A percentile compares a stretch with the other conserved stretches of the same genome.
phyloP scores from a whole-genome alignment of 37 sponge, comb jelly and placozoan species.

The Amphimedon queenslandica region DNA sequence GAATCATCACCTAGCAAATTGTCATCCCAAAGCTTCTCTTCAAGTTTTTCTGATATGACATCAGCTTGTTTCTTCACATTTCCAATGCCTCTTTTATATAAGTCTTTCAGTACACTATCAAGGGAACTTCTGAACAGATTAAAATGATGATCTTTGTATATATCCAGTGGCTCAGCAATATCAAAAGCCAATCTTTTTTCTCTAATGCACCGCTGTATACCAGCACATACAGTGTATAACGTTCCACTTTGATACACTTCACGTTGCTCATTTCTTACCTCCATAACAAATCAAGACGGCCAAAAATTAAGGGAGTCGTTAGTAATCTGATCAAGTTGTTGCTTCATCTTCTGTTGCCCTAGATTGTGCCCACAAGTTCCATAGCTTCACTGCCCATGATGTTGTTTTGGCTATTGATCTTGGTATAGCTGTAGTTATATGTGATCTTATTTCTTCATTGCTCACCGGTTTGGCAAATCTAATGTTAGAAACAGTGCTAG shows the following conservation, averaged over 20 bases:
- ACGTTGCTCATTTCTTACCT: not conserved
- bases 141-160: not conserved
- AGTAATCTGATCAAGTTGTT: not conserved
- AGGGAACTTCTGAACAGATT: not conserved
- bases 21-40: not conserved
- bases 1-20: not conserved
- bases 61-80: conserved; percentile 10
- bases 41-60: not conserved
- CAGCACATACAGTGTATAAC: not conserved
- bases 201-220: not conserved
- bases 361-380: not conserved
- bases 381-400: not conserved
- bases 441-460: not conserved
- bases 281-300: not conserved
- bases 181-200: not conserved
- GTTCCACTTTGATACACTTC: not conserved
- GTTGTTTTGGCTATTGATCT: not conserved
- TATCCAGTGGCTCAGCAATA: not conserved
- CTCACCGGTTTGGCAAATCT: no score
- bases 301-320: not conserved
- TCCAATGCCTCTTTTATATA: not conserved
- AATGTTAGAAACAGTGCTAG: no score
- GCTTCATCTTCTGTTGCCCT: not conserved
- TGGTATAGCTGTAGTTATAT: not conserved
- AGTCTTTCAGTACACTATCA: not conserved